Evolutionary conservation across 1,140 invertebrate genomes (phyloP), one percentile per base, ranked within the genome.

Genomic region (Trinorchestia longiramus): DNA sequence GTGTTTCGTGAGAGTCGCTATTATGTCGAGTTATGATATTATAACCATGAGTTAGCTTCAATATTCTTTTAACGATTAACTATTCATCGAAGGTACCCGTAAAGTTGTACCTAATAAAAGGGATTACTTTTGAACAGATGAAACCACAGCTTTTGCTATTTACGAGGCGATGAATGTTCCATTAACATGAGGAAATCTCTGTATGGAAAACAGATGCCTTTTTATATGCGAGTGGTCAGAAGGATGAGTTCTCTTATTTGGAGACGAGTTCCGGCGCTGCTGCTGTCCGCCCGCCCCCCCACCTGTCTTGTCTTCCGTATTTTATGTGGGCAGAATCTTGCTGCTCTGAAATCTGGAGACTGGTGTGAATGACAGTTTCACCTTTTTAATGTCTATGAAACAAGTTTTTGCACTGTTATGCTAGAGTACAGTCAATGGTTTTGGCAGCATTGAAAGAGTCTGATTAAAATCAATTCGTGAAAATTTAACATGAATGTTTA

Each of bases 151-250:
- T 94, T 47, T 94, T 94, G 92, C 92, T 43, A n/a, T 47, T 94
- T 94, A 94, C 43, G 92, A 94, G 92, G 92, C 92, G 92, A 47
- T 94, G 92, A 94, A 94, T 45, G 92, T 94, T 94, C 92, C 44
- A 94, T 94, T 94, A 45, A 94, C 43, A 43, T 47, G 43, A 47
- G 92, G 44, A 94, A 94, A 94, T 94, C 92, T 94, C 92, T 42
- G 44, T n/a, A 43, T 47, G 92, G 92, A 47, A 45, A 94, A 47
- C 92, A 94, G 92, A 47, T 94, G 92, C 92, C 92, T 45, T 43
- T 94, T 94, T 45, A 94, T 47, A 94, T 44, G 15, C 43, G 92
- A 94, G 43, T 94, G 92, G 92, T 94, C 92, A 94, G 40, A 44
- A 43, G 43, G 92, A 45, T 45, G 44, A 45, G 44, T 40, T 94